phyloP scores from a whole-genome alignment of 2,113 vertebrate species.

The Seriola dumerili region DNA sequence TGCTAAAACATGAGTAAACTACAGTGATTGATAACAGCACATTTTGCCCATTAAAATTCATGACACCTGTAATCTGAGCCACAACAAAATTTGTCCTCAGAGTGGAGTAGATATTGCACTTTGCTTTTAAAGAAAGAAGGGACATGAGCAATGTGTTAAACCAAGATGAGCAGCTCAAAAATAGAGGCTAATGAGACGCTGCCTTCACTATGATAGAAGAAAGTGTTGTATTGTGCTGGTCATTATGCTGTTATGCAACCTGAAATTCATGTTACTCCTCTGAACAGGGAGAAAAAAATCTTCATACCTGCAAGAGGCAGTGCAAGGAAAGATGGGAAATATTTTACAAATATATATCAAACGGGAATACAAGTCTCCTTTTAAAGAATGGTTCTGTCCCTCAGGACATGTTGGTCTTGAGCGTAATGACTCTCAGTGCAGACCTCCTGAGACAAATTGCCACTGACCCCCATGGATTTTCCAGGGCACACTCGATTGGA shows the following conservation, averaged over 20 bases:
- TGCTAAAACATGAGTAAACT: slow-evolving; percentile 59
- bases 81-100: slow-evolving; percentile 46
- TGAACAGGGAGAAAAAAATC: neutral
- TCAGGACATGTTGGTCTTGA: slow-evolving; percentile 73
- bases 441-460: slow-evolving; percentile 81
- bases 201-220: slow-evolving; percentile 28
- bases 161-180: slow-evolving; percentile 56
- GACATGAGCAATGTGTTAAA: slow-evolving; percentile 63
- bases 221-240: slow-evolving; percentile 26
- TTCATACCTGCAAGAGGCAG: slow-evolving; percentile 26
- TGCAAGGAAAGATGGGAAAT: slow-evolving; percentile 38
- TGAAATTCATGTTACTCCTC: slow-evolving; percentile 20
- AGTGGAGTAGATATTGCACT: slow-evolving; percentile 41
- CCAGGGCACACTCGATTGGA: slow-evolving; percentile 80
- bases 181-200: slow-evolving; percentile 55
- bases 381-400: slow-evolving; percentile 71
- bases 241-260: slow-evolving; percentile 24
- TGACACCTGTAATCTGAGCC: slow-evolving; percentile 57
- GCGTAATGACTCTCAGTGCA: slow-evolving; percentile 78
- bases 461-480: slow-evolving; percentile 81
- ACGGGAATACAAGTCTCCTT: slow-evolving; percentile 57
- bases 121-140: slow-evolving; percentile 66
- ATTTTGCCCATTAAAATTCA: slow-evolving; percentile 62
- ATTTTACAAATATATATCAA: slow-evolving; percentile 47
- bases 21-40: slow-evolving; percentile 54